These are phyloP conservation scores for Spicauda simplicius DNA, from an alignment of 2,888 invertebrate species.

Conservation along the genomic window DNA sequence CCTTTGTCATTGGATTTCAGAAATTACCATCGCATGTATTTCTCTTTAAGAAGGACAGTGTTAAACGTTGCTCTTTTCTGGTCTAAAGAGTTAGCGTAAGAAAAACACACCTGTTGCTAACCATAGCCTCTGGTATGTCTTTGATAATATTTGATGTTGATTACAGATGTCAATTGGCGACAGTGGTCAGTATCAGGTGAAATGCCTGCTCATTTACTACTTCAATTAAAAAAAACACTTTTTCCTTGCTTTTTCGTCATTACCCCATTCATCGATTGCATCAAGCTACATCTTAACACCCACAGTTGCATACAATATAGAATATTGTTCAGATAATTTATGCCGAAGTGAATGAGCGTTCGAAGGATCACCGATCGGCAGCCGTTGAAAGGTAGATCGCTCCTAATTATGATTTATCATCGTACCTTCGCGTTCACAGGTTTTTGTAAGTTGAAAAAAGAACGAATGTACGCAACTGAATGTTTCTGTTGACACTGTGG, in stretches of 20 bases:
- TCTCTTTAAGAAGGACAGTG: no score
- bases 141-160: no score
- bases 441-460: slow-evolving; percentile 14
- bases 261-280: background rate
- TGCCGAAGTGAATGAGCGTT: slow-evolving; percentile 37
- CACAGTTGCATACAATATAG: slow-evolving; percentile 14
- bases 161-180: no score
- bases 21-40: no score
- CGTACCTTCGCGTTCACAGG: slow-evolving; percentile 22
- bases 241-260: background rate
- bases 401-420: slow-evolving; percentile 79
- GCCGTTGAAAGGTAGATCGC: slow-evolving; percentile 70
- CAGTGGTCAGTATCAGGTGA: no score
- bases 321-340: slow-evolving; percentile 25
- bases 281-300: slow-evolving; percentile 14
- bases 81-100: no score
- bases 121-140: no score
- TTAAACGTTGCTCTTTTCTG: no score
- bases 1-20: no score
- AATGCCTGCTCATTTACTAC: no score
- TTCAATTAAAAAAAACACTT: no score
- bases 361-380: slow-evolving; percentile 71
- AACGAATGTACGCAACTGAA: background rate
- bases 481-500: background rate
- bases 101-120: no score